A percentile compares a stretch with the other conserved stretches of the same genome.
These are phyloP conservation scores for Chaetorhynchus papuensis DNA, from an alignment of 2,113 vertebrate genomes.

Conservation along the genomic window DNA sequence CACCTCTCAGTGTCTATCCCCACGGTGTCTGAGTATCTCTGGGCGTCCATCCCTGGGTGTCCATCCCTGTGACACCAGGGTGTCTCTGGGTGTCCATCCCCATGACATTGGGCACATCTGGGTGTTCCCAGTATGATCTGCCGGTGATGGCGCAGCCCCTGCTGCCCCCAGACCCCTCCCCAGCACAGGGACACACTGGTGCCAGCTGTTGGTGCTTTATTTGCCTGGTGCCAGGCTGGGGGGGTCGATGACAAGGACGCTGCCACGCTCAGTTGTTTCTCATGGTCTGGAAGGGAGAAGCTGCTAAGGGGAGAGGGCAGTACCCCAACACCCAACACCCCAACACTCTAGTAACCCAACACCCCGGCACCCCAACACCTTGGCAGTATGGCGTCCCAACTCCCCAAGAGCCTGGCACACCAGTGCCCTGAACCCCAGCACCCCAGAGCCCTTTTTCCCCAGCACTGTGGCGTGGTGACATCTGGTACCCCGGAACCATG, in stretches of 20 bases:
- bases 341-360: no score
- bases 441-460: neutral
- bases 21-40: neutral
- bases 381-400: fast-evolving
- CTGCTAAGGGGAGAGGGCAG: neutral
- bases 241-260: fast-evolving
- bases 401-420: neutral
- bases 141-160: neutral
- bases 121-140: neutral
- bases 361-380: fast-evolving
- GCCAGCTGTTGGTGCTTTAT: neutral
- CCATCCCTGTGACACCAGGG: no score
- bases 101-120: fast-evolving
- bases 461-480: neutral
- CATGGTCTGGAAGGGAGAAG: neutral
- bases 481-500: neutral
- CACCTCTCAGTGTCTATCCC: neutral
- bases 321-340: neutral
- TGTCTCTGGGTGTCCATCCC: neutral
- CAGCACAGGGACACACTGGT: neutral
- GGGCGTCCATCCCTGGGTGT: neutral
- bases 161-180: neutral
- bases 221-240: fast-evolving
- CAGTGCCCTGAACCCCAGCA: neutral
- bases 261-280: neutral